Percentiles rank a stretch among this genome's conserved stretches.
Evolutionary conservation across 1,140 invertebrate genomes (phyloP).

Genomic region (Kradibia gibbosae): DNA sequence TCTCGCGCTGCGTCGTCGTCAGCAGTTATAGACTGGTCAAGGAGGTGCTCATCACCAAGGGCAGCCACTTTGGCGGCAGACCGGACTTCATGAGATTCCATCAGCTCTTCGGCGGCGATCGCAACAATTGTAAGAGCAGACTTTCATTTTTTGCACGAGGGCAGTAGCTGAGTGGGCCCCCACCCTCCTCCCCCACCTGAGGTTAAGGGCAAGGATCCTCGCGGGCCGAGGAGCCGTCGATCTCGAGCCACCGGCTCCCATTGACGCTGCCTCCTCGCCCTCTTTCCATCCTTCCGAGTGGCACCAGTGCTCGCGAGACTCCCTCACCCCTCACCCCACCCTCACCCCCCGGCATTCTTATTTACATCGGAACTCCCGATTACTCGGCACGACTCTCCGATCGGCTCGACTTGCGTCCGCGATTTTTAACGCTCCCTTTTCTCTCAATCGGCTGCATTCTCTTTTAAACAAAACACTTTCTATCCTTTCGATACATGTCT

Average conservation of each 20-base stretch:
- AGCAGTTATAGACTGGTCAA: conserved; percentile 82
- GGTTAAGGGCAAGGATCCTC: conserved; percentile 8
- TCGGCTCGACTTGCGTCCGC: no score
- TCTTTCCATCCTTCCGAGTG: background rate
- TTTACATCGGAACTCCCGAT: no score
- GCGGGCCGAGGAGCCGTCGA: no score
- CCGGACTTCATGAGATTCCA: conserved; percentile 86
- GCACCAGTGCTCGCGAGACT: background rate
- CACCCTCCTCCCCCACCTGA: no score
- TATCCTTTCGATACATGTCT: no score
- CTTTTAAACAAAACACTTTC: no score
- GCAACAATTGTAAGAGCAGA: conserved; percentile 83
- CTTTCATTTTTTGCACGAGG: background rate
- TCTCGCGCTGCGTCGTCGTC: conserved; percentile 81
- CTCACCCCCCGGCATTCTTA: no score
- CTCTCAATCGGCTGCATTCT: no score
- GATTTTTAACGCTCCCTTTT: no score
- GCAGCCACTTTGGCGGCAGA: conserved; percentile 84
- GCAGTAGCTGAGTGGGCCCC: no score
- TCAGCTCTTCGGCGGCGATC: conserved; percentile 81
- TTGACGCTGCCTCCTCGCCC: background rate
- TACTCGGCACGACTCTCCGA: no score
- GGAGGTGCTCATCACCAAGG: conserved; percentile 86
- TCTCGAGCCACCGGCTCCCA: no score
- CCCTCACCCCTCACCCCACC: background rate